Conservation (phyloP, 37 sponge, comb jelly and placozoan genomes). For the Spongilla lacustris region DNA sequence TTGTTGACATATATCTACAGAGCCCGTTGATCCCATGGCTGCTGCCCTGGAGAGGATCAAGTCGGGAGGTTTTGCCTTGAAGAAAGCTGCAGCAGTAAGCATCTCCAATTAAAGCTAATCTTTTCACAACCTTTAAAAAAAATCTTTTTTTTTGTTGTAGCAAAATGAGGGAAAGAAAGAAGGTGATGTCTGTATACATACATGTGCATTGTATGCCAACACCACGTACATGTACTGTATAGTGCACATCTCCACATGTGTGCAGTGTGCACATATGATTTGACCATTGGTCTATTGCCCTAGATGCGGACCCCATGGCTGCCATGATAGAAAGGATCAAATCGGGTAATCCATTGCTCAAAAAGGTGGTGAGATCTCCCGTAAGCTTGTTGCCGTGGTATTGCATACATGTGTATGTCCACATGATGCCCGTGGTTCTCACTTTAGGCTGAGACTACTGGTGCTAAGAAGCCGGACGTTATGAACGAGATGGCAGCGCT, state of each 20-base stretch:
- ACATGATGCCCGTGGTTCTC: neutral
- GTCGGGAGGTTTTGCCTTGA: conserved; percentile 37
- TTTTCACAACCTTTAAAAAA: neutral
- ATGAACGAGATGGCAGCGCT: conserved; percentile 79
- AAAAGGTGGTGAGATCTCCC: conserved; percentile 31
- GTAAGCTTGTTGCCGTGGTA: conserved; percentile 4
- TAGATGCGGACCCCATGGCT: conserved; percentile 67
- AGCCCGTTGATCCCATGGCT: conserved; percentile 54
- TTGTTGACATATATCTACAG: too few relatives aligned
- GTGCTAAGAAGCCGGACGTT: conserved; percentile 17
- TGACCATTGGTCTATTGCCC: conserved; percentile 4
- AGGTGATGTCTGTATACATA: neutral
- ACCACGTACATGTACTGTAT: too few relatives aligned
- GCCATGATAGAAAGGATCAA: conserved; percentile 72
- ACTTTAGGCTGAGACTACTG: conserved; percentile 13
- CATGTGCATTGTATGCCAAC: neutral
- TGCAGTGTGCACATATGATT: neutral
- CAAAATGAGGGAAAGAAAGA: neutral
- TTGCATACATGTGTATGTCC: too few relatives aligned
- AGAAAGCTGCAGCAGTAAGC: conserved; percentile 9
- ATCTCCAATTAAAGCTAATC: neutral
- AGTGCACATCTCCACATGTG: too few relatives aligned
- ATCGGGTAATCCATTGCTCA: conserved; percentile 63
- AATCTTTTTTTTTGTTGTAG: neutral
- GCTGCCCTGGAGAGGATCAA: conserved; percentile 34